Evolutionary conservation across 2,888 invertebrate genomes (phyloP), one percentile per base, ranked within the genome.

Genomic region (Pyralis farinalis): DNA sequence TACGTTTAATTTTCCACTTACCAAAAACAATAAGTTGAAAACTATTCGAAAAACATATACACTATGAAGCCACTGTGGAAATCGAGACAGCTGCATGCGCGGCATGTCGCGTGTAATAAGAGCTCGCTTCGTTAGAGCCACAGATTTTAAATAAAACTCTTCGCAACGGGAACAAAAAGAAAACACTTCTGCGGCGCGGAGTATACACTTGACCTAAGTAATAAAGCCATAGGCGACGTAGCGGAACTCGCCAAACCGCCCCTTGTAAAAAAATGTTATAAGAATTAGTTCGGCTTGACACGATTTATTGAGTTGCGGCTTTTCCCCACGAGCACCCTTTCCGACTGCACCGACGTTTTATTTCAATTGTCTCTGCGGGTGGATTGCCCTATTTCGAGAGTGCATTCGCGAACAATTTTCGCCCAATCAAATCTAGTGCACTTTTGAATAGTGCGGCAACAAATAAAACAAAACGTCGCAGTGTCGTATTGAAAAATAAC

Each of bases 61-160:
- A 16, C 16, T 12, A 31, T 31, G 16, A 31, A 12, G 12, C 6
- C 7, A 12, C 7, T 12, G 12, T 34, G 37, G 37, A 22, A 38
- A 32, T 25, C 58, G 58, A 68, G 74, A 64, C 78, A 78, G 76
- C 71, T 72, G 74, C 73, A 63, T 58, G 51, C 58, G 53, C 54
- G 52, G 53, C 53, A 53, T 49, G 63, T 61, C 66, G 65, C 70
- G 65, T 68, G 76, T 76, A 74, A 76, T 76, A 70, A 74, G 83
- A 77, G 69, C 71, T 61, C 69, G 79, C 71, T 80, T 84, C 83
- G 84, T 84, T 83, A 84, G 76, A 75, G 73, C 74, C 68, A 60
- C 78, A 76, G 83, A 84, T 82, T 86, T 76, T 79, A 84, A 86
- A 86, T 83, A 87, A 85, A 86, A 80, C 74, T 69, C 70, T 67